Percentiles rank a stretch among this genome's conserved stretches.
These are phyloP conservation scores for Conchocele bisecta DNA, from an alignment of 2,888 invertebrate species.

Conservation along the genomic window DNA sequence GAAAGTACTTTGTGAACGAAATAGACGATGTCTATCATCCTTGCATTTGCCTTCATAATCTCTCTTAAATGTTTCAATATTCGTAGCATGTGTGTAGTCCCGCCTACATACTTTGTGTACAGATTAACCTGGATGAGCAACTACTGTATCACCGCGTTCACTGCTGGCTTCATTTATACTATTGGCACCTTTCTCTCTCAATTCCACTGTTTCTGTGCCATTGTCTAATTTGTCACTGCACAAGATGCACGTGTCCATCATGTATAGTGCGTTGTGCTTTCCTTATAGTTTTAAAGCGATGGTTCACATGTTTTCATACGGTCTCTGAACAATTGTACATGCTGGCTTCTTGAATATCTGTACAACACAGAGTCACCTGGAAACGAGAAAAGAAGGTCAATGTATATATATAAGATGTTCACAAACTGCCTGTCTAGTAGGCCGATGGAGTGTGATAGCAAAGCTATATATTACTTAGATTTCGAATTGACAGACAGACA, in stretches of 20 bases:
- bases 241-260: constrained; percentile 21
- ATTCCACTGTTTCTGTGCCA: not conserved
- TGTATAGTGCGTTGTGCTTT: no score
- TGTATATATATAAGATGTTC: no score
- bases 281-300: no score
- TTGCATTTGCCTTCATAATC: not conserved
- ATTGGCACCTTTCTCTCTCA: constrained; percentile 4
- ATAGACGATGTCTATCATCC: not conserved
- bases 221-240: not conserved
- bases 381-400: no score
- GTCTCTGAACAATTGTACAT: no score
- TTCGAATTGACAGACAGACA: no score
- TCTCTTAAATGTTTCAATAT: not conserved
- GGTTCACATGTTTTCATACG: no score
- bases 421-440: no score
- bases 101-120: constrained; percentile 24
- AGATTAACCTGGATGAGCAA: not conserved
- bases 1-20: constrained; percentile 16
- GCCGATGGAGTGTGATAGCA: no score
- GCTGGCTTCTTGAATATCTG: no score
- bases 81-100: constrained; percentile 10
- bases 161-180: constrained; percentile 11
- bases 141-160: constrained; percentile 3
- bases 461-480: no score
- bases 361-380: no score